A percentile compares a stretch with the other conserved stretches of the same genome.
These are phyloP conservation scores for Pachyuromys duprasi DNA, from an alignment of 2,797 vertebrate species.

Conservation along the genomic window DNA sequence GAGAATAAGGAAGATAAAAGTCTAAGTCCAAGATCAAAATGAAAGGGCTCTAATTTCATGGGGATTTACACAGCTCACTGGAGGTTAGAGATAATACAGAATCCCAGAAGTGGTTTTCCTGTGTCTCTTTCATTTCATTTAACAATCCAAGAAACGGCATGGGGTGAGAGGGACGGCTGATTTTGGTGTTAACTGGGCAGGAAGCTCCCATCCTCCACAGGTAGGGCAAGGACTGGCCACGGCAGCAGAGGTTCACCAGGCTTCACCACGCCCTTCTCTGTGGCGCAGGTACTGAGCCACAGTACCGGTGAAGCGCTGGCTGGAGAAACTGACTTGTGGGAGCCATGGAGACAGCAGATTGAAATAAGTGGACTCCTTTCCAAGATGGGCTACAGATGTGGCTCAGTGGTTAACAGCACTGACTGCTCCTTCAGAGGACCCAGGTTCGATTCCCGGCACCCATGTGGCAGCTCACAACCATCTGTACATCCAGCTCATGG, in stretches of 20 bases:
- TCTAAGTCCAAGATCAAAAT: background rate
- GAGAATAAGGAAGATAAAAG: conserved; percentile 35
- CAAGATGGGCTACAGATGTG: background rate
- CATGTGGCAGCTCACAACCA: background rate
- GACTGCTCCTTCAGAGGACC: background rate
- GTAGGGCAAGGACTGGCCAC: accelerated
- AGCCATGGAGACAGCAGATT: conserved; percentile 37
- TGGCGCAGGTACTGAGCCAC: conserved; percentile 43
- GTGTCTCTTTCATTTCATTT: background rate
- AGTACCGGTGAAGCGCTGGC: conserved; percentile 57
- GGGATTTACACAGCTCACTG: background rate
- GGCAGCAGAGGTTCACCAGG: background rate
- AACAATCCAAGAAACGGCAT: background rate
- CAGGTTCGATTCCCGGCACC: background rate
- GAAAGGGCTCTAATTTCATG: background rate
- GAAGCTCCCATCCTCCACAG: background rate
- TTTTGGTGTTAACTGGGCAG: background rate
- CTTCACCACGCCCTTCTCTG: background rate
- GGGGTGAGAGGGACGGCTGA: background rate
- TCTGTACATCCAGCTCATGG: background rate
- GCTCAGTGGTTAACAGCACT: background rate
- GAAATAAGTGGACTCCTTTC: conserved; percentile 63
- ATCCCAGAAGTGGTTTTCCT: background rate
- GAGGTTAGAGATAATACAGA: background rate
- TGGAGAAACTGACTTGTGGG: conserved; percentile 63